Conservation (phyloP, 2,888 invertebrate genomes). For the Aproaerema taeniolella region DNA sequence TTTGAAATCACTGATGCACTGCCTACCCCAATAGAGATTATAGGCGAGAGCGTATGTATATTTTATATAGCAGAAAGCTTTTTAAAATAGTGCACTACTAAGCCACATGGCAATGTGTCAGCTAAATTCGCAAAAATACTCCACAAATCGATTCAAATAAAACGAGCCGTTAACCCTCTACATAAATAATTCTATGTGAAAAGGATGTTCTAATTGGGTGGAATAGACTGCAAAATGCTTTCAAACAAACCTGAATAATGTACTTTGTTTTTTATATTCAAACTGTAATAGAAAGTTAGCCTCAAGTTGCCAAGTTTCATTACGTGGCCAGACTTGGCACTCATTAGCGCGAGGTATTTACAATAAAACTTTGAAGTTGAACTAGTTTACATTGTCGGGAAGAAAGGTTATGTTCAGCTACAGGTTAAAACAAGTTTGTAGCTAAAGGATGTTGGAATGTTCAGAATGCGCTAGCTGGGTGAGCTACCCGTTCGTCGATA, state of each 20-base stretch:
- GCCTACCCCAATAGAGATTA: too few relatives aligned
- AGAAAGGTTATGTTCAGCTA: slow-evolving; percentile 13
- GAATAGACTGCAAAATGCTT: slow-evolving; percentile 7
- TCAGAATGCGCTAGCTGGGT: slow-evolving; percentile 7
- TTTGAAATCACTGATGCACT: too few relatives aligned
- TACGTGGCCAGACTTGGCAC: slow-evolving; percentile 32
- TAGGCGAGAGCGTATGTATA: too few relatives aligned
- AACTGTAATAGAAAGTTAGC: slow-evolving; percentile 6
- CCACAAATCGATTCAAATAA: too few relatives aligned
- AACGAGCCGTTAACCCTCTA: not conserved
- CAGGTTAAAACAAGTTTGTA: slow-evolving; percentile 15
- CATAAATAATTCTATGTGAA: slow-evolving; percentile 12
- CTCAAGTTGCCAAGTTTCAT: slow-evolving; percentile 28
- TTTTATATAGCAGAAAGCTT: too few relatives aligned
- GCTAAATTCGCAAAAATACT: too few relatives aligned
- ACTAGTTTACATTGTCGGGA: slow-evolving; percentile 29
- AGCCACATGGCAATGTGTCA: too few relatives aligned
- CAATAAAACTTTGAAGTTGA: slow-evolving; percentile 36
- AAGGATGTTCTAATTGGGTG: slow-evolving; percentile 9
- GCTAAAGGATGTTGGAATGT: slow-evolving; percentile 9
- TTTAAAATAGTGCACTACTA: too few relatives aligned
- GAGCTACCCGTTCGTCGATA: not conserved
- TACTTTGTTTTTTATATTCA: slow-evolving; percentile 3
- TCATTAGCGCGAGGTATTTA: slow-evolving; percentile 41
- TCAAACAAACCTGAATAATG: slow-evolving; percentile 6